These are phyloP conservation scores for Agrotis puta DNA, from an alignment of 2,888 invertebrate genomes.

Conservation along the genomic window DNA sequence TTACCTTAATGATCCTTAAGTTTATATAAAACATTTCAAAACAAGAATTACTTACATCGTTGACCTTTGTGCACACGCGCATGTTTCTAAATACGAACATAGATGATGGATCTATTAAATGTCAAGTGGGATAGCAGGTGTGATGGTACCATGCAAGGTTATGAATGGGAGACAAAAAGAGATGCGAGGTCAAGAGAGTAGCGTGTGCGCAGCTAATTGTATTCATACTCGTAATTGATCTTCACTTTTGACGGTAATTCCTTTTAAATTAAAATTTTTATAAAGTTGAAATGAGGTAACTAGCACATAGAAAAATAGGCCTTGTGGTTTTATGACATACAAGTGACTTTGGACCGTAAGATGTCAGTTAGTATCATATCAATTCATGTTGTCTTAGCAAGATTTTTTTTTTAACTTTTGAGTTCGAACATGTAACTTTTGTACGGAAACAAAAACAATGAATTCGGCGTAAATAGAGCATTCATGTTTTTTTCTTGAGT, in stretches of 20 bases:
- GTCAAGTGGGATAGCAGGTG: conserved; percentile 23
- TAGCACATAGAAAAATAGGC: not conserved
- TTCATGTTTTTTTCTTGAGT: not conserved
- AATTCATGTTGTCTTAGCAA: not conserved
- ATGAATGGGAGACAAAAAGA: not conserved
- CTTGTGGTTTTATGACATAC: not conserved
- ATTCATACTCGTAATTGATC: too few species aligned
- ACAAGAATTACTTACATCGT: conserved; percentile 52
- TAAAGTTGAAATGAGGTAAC: too few species aligned
- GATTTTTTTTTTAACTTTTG: not conserved
- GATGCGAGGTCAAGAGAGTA: not conserved
- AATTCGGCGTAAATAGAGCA: not conserved
- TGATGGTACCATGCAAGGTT: conserved; percentile 6
- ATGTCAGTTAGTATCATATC: conserved; percentile 2
- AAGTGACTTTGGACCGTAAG: not conserved
- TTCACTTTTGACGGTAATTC: not conserved
- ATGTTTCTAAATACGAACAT: conserved; percentile 56
- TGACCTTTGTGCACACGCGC: conserved; percentile 62
- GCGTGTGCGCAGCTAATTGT: not conserved
- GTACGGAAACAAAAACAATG: not conserved
- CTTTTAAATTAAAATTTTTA: not conserved
- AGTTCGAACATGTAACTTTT: not conserved
- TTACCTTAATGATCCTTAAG: conserved; percentile 15
- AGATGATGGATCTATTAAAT: conserved; percentile 49
- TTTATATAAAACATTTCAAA: conserved; percentile 42